A percentile compares a stretch with the other conserved stretches of the same genome.
Conservation (phyloP, 2,888 invertebrate genomes). For the Plutella xylostella region DNA sequence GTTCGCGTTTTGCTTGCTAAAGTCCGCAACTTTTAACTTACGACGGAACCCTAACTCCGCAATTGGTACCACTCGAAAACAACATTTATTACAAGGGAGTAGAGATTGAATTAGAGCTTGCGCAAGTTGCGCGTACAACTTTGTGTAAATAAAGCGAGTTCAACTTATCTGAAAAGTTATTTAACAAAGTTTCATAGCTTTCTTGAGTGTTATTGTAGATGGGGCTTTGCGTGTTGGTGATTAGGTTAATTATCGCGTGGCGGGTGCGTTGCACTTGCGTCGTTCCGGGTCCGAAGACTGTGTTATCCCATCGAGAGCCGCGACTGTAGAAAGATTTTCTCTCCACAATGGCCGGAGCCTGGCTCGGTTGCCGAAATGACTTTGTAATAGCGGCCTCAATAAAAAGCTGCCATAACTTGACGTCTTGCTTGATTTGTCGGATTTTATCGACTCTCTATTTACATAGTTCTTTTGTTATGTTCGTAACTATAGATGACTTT, state of each 20-base stretch:
- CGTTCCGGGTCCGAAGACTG: constrained; percentile 39
- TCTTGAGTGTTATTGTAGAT: constrained; percentile 49
- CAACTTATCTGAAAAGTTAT: constrained; percentile 71
- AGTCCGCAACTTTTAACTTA: constrained; percentile 64
- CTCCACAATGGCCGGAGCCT: constrained; percentile 65
- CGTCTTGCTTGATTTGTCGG: neutral
- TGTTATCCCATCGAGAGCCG: constrained; percentile 70
- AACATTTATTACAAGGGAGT: constrained; percentile 66
- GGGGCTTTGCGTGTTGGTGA: constrained; percentile 42
- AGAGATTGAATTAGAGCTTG: constrained; percentile 66
- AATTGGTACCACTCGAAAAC: constrained; percentile 65
- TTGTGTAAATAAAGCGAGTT: constrained; percentile 64
- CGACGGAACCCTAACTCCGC: constrained; percentile 52
- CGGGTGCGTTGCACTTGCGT: constrained; percentile 31
- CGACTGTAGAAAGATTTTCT: constrained; percentile 70
- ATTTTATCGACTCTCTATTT: too few relatives aligned
- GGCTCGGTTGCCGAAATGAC: constrained; percentile 54
- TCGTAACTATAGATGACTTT: too few relatives aligned
- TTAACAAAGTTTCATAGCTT: constrained; percentile 71
- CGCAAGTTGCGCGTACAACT: constrained; percentile 63
- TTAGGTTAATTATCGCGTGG: constrained; percentile 53
- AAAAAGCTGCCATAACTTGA: neutral
- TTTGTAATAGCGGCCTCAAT: constrained; percentile 60
- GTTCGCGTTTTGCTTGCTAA: constrained; percentile 70
- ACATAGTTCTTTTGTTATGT: too few relatives aligned